A percentile compares a stretch with the other conserved stretches of the same genome.
Evolutionary conservation across 1,140 invertebrate species (phyloP).

Genomic region (Listronotus bonariensis): DNA sequence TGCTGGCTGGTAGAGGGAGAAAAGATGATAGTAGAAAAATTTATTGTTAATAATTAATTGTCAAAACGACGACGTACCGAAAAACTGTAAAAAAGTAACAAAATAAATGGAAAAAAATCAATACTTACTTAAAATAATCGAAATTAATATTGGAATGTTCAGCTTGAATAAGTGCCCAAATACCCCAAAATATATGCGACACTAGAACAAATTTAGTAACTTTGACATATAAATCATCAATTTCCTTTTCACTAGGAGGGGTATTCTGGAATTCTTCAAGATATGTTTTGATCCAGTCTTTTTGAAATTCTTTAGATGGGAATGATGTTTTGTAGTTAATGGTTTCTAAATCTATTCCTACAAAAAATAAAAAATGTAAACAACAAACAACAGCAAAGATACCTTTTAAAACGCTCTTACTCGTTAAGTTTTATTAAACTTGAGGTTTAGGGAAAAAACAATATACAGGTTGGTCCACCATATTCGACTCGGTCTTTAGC

Average conservation of each 20-base stretch:
- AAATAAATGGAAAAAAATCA: conserved; percentile 38
- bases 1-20: too few relatives aligned
- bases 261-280: conserved; percentile 64
- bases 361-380: too few relatives aligned
- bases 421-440: background rate
- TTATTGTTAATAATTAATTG: too few relatives aligned
- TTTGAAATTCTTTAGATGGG: conserved; percentile 80
- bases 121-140: conserved; percentile 89
- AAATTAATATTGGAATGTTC: conserved; percentile 91
- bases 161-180: conserved; percentile 92
- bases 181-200: conserved; percentile 89
- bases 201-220: conserved; percentile 81
- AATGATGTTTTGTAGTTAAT: conserved; percentile 75
- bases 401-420: too few relatives aligned
- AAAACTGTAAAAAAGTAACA: background rate
- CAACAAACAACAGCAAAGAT: too few relatives aligned
- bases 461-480: too few relatives aligned
- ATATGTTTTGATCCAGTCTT: conserved; percentile 80
- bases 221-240: conserved; percentile 75
- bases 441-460: too few relatives aligned
- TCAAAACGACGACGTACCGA: too few relatives aligned
- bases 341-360: conserved; percentile 56
- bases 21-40: too few relatives aligned
- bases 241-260: conserved; percentile 58
- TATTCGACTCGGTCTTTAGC: too few relatives aligned